phyloP scores from a whole-genome alignment of 2,113 vertebrate genomes.

The Varanus komodoensis region DNA sequence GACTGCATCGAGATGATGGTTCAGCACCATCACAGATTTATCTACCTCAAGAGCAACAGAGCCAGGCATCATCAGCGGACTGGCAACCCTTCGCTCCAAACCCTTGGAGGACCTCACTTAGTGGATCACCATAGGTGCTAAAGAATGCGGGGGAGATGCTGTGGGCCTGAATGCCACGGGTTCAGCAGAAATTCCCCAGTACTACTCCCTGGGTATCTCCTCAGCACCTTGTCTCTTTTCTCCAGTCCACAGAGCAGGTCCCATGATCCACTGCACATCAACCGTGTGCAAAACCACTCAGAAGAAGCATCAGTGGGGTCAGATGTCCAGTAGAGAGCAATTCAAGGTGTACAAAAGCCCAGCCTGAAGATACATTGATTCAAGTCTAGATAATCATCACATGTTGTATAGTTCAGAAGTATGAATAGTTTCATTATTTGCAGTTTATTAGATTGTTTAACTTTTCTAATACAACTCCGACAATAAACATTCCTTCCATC shows the following conservation, averaged over 20 bases:
- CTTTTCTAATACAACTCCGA: no score
- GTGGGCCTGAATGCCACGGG: background rate
- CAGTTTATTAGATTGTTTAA: no score
- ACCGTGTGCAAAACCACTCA: background rate
- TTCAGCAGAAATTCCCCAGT: background rate
- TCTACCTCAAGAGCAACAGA: background rate
- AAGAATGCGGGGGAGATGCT: background rate
- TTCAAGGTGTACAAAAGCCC: no score
- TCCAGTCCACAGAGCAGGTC: background rate
- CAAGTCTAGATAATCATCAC: no score
- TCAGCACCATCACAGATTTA: background rate
- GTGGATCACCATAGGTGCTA: background rate
- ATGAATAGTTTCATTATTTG: no score
- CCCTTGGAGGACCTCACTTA: no score
- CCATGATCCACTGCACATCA: background rate
- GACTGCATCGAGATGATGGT: background rate
- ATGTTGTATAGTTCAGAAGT: no score
- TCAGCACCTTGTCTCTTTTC: background rate
- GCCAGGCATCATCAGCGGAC: background rate
- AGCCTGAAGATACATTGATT: no score
- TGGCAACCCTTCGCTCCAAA: background rate
- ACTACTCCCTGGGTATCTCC: background rate
- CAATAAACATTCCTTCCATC: no score
- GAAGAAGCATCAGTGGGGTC: no score
- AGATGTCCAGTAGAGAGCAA: no score